Evolutionary conservation across 2,113 vertebrate genomes (phyloP), one percentile per base, ranked within the genome.

Genomic region (Mus musculus): DNA sequence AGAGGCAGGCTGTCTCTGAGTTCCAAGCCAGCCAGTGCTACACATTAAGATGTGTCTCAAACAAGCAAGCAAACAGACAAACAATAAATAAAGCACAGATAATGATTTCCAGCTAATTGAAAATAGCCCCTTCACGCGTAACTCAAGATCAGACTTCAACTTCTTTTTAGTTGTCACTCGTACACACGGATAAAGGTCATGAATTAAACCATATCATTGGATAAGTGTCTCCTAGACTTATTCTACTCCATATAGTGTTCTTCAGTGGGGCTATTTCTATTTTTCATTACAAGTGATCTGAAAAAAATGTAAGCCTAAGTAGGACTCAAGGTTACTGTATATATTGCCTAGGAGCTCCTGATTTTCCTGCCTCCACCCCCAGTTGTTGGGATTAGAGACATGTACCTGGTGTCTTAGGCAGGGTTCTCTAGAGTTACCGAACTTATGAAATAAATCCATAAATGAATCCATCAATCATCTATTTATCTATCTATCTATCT

Each of bases 261-360:
- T 14, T 93, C 61, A 77, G 0, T 30, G 30, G 33, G n/a, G 11
- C 24, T 84, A 16, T 76, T 72, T 67, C 28, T 93, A 0, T n/a
- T 96, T 92, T 96, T 36, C 61, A 95, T 86, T 71, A 26, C 42
- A 67, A 11, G 46, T n/a, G 77, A 22, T 87, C 16, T 81, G 71
- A 96, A 59, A 78, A 78, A 84, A 81, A 54, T 39, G 26, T 84
- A 61, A 82, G 26, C 17, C 61, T 30, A 67, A 26, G 28, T 28
- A 67, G 82, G 42, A 28, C 42, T 67, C 39, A 46, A 67, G 26
- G 10, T 33, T 85, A 13, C 39, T 49, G 14, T 33, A 8, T 33
- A 19, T 33, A 42, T 28, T 17, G 13, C 39, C 14, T 10, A 10
- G n/a, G 39, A 28, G 14, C 59, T 46, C n/a, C 39, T 86, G 82